These are phyloP conservation scores for Caenorhabditis drosophilae DNA, from an alignment of 2,888 invertebrate species.

Conservation along the genomic window DNA sequence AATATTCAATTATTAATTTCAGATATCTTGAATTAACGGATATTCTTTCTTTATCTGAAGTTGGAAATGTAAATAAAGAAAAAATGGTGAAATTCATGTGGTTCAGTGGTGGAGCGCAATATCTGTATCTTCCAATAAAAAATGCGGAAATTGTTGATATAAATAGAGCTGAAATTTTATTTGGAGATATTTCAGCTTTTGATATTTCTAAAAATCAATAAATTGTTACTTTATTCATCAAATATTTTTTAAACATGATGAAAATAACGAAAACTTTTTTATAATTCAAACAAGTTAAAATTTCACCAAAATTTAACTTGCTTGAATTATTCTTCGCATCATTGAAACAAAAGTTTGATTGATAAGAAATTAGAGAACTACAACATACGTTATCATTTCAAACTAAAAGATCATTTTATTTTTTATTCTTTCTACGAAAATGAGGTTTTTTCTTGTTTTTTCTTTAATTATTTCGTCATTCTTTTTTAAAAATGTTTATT, in stretches of 20 bases:
- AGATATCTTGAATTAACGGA: conserved; percentile 25
- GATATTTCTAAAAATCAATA: neutral
- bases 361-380: too few species aligned
- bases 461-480: neutral
- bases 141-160: conserved; percentile 45
- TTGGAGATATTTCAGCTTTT: conserved; percentile 30
- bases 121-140: conserved; percentile 23
- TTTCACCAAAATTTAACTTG: neutral
- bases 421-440: neutral
- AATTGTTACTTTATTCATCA: too few species aligned
- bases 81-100: conserved; percentile 35
- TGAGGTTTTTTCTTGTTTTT: neutral
- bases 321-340: too few species aligned
- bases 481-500: neutral
- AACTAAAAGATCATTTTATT: neutral
- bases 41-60: conserved; percentile 35
- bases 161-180: conserved; percentile 38
- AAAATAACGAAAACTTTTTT: too few species aligned
- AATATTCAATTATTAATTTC: conserved; percentile 4
- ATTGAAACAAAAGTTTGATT: too few species aligned
- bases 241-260: neutral
- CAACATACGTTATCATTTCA: too few species aligned
- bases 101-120: conserved; percentile 15
- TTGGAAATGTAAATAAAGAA: conserved; percentile 11
- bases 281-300: neutral